These are phyloP conservation scores for Antigone vipio DNA, from an alignment of 2,113 vertebrate genomes.

Conservation along the genomic window DNA sequence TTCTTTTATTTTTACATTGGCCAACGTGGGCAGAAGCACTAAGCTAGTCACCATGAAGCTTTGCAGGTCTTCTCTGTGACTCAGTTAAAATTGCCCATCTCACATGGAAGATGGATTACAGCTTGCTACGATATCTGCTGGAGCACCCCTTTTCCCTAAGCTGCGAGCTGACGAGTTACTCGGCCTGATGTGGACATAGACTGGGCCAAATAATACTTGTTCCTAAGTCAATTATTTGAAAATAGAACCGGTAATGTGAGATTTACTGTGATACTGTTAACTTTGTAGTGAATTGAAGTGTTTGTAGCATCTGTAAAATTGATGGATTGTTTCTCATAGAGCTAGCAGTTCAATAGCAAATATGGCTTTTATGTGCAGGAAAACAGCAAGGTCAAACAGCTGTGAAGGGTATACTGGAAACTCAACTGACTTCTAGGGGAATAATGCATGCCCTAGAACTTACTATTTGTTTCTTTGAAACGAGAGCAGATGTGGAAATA, in stretches of 20 bases:
- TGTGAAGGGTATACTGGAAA: constrained; percentile 52
- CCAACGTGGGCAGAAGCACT: not conserved
- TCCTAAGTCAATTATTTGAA: constrained; percentile 73
- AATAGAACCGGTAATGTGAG: constrained; percentile 64
- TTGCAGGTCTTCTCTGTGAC: not conserved
- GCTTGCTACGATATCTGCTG: not conserved
- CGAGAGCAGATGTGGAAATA: not conserved
- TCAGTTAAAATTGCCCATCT: not conserved
- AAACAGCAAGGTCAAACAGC: constrained; percentile 69
- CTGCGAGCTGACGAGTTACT: not conserved
- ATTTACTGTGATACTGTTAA: constrained; percentile 67
- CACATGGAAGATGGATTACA: not conserved
- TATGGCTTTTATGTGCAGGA: constrained; percentile 58
- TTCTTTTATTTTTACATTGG: not conserved
- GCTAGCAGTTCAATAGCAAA: constrained; percentile 51
- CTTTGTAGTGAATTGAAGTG: constrained; percentile 67
- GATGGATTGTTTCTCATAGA: constrained; percentile 69
- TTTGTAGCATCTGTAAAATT: constrained; percentile 74
- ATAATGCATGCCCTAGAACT: constrained; percentile 8
- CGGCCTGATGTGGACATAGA: not conserved
- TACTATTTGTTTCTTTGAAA: constrained; percentile 11
- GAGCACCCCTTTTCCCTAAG: not conserved
- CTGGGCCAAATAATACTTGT: constrained; percentile 45
- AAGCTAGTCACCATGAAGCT: not conserved
- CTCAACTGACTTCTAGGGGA: constrained; percentile 29